Evolutionary conservation across 2,797 vertebrate genomes (phyloP).

Genomic region (Poecilia velifera): DNA sequence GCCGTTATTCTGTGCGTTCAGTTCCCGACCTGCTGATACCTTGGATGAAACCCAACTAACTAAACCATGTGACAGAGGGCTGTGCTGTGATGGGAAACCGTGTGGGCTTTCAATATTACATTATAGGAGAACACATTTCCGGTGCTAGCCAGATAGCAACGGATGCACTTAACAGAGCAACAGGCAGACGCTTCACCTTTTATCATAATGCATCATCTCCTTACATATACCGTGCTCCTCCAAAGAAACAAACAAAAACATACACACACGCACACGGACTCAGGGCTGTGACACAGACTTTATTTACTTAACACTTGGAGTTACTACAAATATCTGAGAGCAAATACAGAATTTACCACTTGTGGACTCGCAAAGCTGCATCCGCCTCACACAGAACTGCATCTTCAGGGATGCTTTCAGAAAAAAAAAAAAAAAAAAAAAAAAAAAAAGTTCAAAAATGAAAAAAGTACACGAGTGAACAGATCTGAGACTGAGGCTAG

Average conservation of each 20-base stretch:
- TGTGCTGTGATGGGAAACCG: slow-evolving; percentile 71
- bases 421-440: slow-evolving; percentile 25
- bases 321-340: slow-evolving; percentile 63
- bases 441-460: slow-evolving; percentile 19
- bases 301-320: slow-evolving; percentile 78
- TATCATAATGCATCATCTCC: not conserved
- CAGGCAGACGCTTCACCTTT: slow-evolving; percentile 30
- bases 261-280: not conserved
- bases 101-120: slow-evolving; percentile 66
- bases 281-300: slow-evolving; percentile 73
- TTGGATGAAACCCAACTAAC: slow-evolving; percentile 10
- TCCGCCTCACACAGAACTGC: slow-evolving; percentile 35
- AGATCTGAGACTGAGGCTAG: slow-evolving; percentile 40
- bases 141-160: slow-evolving; percentile 52
- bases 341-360: slow-evolving; percentile 49
- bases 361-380: slow-evolving; percentile 45
- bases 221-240: not conserved
- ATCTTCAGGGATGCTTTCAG: slow-evolving; percentile 45
- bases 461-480: not conserved
- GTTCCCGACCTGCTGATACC: slow-evolving; percentile 14
- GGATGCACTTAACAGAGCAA: slow-evolving; percentile 44
- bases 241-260: not conserved
- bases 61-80: slow-evolving; percentile 76
- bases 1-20: slow-evolving; percentile 20
- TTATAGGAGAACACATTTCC: slow-evolving; percentile 67